Conservation (phyloP, 2,888 invertebrate genomes). For the Nemurella pictetii region DNA sequence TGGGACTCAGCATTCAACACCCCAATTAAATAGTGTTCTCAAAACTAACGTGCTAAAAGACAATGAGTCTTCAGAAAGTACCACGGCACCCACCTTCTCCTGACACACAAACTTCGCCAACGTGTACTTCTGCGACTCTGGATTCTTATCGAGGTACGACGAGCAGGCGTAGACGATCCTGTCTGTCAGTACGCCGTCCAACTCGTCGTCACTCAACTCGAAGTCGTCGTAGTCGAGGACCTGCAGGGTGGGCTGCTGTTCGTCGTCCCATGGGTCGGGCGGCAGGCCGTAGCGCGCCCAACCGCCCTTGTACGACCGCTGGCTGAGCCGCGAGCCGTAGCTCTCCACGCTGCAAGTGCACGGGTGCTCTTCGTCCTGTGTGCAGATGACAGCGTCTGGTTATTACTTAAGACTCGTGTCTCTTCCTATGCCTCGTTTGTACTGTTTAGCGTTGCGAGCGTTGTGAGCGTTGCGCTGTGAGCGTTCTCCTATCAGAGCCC, state of each 20-base stretch:
- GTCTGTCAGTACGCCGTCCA: slow-evolving; percentile 6
- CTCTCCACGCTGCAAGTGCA: neutral
- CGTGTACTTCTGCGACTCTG: neutral
- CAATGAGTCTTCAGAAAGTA: neutral
- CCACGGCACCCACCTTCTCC: neutral
- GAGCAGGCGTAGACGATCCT: neutral
- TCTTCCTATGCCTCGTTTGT: too few relatives aligned
- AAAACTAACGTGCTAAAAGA: too few relatives aligned
- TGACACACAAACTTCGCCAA: neutral
- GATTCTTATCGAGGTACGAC: slow-evolving; percentile 11
- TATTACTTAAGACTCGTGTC: neutral
- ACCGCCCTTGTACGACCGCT: neutral
- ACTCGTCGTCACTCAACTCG: neutral
- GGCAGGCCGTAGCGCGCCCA: neutral
- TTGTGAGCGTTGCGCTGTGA: too few relatives aligned
- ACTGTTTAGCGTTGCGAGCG: too few relatives aligned
- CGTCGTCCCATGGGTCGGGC: slow-evolving; percentile 18
- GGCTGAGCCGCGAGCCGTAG: neutral
- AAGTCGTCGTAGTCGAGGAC: neutral
- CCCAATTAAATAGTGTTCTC: too few relatives aligned
- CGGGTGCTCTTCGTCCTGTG: neutral
- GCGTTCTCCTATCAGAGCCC: too few relatives aligned
- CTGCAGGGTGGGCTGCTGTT: neutral
- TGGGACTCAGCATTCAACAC: too few relatives aligned
- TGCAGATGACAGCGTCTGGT: too few relatives aligned